A percentile compares a stretch with the other conserved stretches of the same genome.
These are phyloP conservation scores for Kuschelorhynchus macadamiae DNA, from an alignment of 2,888 invertebrate species.

Conservation along the genomic window DNA sequence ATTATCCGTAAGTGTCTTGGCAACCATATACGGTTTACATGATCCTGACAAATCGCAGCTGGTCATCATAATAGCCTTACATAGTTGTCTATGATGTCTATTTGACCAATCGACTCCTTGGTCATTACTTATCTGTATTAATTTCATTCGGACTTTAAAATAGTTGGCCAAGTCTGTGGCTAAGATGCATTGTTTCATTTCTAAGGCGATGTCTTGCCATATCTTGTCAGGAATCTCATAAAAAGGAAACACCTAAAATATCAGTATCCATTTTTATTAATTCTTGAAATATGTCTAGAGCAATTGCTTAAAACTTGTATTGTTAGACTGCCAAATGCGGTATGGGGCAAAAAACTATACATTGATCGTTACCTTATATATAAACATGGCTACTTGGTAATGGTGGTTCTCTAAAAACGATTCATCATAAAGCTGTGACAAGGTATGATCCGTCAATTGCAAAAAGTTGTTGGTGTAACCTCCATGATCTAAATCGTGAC, in stretches of 20 bases:
- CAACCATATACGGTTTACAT: constrained; percentile 74
- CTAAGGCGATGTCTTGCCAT: constrained; percentile 68
- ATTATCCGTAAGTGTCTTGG: constrained; percentile 71
- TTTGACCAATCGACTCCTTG: constrained; percentile 71
- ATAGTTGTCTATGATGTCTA: constrained; percentile 69
- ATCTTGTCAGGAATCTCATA: constrained; percentile 67
- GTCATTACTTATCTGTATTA: constrained; percentile 71
- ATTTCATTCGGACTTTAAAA: constrained; percentile 71
- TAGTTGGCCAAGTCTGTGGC: constrained; percentile 75
- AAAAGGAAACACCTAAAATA: constrained; percentile 72
- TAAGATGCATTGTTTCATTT: constrained; percentile 73
- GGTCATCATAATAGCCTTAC: constrained; percentile 75
- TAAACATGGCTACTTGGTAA: constrained; percentile 72
- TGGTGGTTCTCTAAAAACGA: constrained; percentile 76
- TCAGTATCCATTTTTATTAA: no score
- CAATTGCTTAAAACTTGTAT: no score
- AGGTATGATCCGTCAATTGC: constrained; percentile 70
- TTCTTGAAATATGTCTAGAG: no score
- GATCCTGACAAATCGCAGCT: constrained; percentile 74
- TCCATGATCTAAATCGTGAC: constrained; percentile 77
- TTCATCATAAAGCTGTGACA: constrained; percentile 72
- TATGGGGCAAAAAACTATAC: constrained; percentile 1
- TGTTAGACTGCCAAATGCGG: no score
- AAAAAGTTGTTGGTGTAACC: constrained; percentile 76
- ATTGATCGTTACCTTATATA: constrained; percentile 70